Percentiles rank a stretch among this genome's conserved stretches.
Evolutionary conservation across 1,140 invertebrate genomes (phyloP).

Genomic region (Battus philenor): DNA sequence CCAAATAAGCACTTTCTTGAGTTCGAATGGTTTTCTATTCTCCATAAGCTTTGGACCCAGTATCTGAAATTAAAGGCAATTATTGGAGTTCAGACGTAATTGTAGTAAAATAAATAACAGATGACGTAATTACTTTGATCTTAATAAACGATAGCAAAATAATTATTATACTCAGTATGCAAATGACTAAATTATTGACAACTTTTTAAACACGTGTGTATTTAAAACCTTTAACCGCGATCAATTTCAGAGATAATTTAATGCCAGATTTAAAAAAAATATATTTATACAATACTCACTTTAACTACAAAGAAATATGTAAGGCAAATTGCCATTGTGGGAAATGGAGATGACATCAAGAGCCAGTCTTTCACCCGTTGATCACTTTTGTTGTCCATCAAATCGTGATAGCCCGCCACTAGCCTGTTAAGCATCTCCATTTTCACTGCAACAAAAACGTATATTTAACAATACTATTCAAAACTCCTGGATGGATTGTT

Average conservation of each 20-base stretch:
- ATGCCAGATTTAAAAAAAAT: too few species aligned
- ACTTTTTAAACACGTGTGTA: too few species aligned
- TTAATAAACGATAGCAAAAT: conserved; percentile 7
- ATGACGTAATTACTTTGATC: conserved; percentile 3
- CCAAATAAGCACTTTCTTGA: conserved; percentile 85
- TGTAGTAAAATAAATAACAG: conserved; percentile 2
- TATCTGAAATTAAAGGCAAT: conserved; percentile 62
- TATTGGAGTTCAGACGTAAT: conserved; percentile 8
- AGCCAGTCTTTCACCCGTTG: conserved; percentile 88
- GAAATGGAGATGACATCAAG: conserved; percentile 89
- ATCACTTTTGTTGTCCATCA: conserved; percentile 87
- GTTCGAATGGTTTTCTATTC: conserved; percentile 88
- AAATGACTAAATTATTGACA: too few species aligned
- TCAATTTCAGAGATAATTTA: too few species aligned
- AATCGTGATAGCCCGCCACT: conserved; percentile 74
- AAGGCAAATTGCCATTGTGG: conserved; percentile 86
- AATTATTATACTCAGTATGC: too few species aligned
- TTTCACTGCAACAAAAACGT: conserved; percentile 58
- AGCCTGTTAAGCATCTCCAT: conserved; percentile 58
- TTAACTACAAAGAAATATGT: conserved; percentile 88
- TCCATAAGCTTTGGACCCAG: conserved; percentile 90
- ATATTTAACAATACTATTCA: too few species aligned
- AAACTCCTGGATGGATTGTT: too few species aligned
- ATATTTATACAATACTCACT: too few species aligned
- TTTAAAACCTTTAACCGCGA: too few species aligned